Conservation (phyloP, 2,113 vertebrate species). For the Speoplatyrhinus poulsoni region DNA sequence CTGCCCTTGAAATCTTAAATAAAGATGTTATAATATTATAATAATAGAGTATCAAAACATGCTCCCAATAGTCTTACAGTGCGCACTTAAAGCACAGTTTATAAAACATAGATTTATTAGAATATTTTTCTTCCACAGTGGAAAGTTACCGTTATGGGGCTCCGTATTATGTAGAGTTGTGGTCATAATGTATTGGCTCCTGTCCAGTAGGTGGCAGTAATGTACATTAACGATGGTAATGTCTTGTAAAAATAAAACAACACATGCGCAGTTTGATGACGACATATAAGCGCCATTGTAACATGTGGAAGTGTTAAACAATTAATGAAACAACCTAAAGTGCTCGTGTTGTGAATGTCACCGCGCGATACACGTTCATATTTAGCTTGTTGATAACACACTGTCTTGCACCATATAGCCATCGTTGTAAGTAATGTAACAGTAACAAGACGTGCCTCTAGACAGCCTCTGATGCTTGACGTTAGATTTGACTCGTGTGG, state of each 20-base stretch:
- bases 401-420: rapidly evolving
- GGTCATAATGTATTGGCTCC: not conserved
- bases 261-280: slow-evolving; percentile 36
- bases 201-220: not conserved
- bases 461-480: not conserved
- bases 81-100: too few species aligned
- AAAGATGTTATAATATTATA: too few species aligned
- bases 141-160: too few species aligned
- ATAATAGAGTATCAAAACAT: too few species aligned
- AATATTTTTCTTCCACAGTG: too few species aligned
- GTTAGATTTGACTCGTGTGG: not conserved
- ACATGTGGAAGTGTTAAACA: slow-evolving; percentile 24
- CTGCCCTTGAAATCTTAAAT: too few species aligned
- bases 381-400: not conserved
- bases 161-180: too few species aligned
- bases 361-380: not conserved
- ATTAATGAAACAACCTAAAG: not conserved
- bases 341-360: not conserved
- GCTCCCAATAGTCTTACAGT: too few species aligned
- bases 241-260: not conserved
- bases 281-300: slow-evolving; percentile 20
- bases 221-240: not conserved
- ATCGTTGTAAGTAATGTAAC: not conserved
- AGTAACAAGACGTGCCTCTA: too few species aligned
- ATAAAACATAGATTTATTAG: too few species aligned